These are phyloP conservation scores for Centropristis striata DNA, from an alignment of 2,113 vertebrate genomes.

Conservation along the genomic window DNA sequence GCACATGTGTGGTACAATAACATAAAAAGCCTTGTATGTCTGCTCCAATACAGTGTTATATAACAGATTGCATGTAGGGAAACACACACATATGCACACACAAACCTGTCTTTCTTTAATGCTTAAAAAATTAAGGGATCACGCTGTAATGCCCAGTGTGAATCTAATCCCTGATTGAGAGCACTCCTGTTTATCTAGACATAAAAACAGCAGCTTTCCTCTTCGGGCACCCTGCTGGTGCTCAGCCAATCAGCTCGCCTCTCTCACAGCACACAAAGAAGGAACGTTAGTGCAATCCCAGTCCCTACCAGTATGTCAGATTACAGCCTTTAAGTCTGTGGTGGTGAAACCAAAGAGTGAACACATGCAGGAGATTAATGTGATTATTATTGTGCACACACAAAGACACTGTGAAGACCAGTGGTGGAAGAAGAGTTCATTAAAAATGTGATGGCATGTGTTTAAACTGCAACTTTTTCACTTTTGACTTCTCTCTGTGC, in stretches of 20 bases:
- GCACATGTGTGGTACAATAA: not conserved
- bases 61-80: not conserved
- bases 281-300: not conserved
- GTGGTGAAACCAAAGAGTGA: not conserved
- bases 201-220: constrained; percentile 51
- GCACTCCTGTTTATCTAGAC: constrained; percentile 34
- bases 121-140: constrained; percentile 35
- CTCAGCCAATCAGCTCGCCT: constrained; percentile 57
- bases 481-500: not conserved
- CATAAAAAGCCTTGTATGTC: not conserved
- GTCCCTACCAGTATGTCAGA: not conserved
- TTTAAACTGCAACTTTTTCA: not conserved
- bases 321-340: not conserved
- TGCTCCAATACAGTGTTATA: not conserved
- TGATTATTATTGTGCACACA: not conserved
- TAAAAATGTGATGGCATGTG: too few relatives aligned
- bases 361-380: not conserved
- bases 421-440: too few relatives aligned
- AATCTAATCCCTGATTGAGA: constrained; percentile 60
- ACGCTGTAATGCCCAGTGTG: constrained; percentile 19
- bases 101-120: constrained; percentile 12
- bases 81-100: not conserved
- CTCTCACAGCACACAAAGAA: constrained; percentile 9
- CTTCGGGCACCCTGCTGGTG: constrained; percentile 35
- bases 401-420: too few relatives aligned